A percentile compares a stretch with the other conserved stretches of the same genome.
Evolutionary conservation across 2,888 invertebrate genomes (phyloP).

Genomic region (Mimumesa dahlbomi): DNA sequence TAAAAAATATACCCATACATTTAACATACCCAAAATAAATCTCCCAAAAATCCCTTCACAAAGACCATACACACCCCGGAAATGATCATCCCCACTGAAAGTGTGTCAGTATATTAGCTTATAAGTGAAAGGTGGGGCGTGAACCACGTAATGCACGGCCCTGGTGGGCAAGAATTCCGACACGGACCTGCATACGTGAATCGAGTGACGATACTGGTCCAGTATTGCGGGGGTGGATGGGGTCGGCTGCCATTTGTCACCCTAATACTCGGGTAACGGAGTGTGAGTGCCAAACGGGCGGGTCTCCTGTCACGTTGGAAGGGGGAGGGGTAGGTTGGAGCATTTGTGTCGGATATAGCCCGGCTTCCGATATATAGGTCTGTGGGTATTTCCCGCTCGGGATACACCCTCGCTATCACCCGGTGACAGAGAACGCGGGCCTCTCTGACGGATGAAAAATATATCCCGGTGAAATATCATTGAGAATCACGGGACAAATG

Average conservation of each 20-base stretch:
- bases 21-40: no score
- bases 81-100: no score
- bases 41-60: no score
- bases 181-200: conserved; percentile 10
- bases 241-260: conserved; percentile 56
- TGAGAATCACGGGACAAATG: background rate
- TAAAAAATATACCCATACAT: no score
- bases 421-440: background rate
- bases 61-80: no score
- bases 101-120: no score
- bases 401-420: background rate
- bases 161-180: conserved; percentile 25
- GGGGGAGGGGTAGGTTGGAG: no score
- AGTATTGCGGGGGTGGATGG: background rate
- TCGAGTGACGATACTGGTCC: conserved; percentile 32
- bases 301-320: conserved; percentile 24
- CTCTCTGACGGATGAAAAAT: conserved; percentile 3
- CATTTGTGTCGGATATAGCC: conserved; percentile 39
- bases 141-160: background rate
- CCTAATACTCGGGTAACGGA: conserved; percentile 44
- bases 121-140: no score
- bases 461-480: conserved; percentile 3
- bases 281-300: conserved; percentile 6
- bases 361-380: conserved; percentile 46
- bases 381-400: conserved; percentile 36